phyloP scores from a whole-genome alignment of 2,888 invertebrate genomes.

The Himalopsyche tibetana region DNA sequence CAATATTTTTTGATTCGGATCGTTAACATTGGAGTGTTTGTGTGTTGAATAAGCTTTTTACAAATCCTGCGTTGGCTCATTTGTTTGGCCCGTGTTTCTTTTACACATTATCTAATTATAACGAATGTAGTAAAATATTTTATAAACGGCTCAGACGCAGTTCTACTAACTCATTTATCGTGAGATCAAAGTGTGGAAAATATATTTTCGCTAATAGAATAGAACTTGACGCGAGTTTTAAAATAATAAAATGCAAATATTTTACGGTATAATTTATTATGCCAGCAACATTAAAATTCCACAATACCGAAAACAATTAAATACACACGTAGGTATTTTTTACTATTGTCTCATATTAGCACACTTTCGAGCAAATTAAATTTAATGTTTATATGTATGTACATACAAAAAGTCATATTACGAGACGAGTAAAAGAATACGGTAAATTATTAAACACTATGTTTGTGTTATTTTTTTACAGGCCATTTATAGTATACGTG shows the following conservation, averaged over 20 bases:
- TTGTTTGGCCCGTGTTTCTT: slow-evolving; percentile 26
- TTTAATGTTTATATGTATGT: too few species aligned
- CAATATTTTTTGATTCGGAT: slow-evolving; percentile 13
- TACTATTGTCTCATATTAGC: too few species aligned
- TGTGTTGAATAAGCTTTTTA: not conserved
- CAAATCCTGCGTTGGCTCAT: not conserved
- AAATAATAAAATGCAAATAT: not conserved
- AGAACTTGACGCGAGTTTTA: slow-evolving; percentile 1
- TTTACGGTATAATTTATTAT: not conserved
- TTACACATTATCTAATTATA: slow-evolving; percentile 30
- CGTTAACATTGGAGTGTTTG: not conserved
- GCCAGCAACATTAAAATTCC: too few species aligned
- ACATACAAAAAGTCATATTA: too few species aligned
- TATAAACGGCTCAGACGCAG: not conserved
- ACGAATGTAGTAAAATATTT: slow-evolving; percentile 20
- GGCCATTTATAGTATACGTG: too few species aligned
- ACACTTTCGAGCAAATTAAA: too few species aligned
- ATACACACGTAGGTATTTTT: too few species aligned
- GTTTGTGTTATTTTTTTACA: too few species aligned
- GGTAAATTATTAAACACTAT: too few species aligned
- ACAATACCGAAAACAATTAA: too few species aligned
- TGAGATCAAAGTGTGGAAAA: slow-evolving; percentile 26
- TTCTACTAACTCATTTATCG: slow-evolving; percentile 17
- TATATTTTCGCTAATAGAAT: slow-evolving; percentile 11
- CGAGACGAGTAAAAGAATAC: too few species aligned